These are phyloP conservation scores for Clarias magur DNA, from an alignment of 2,113 vertebrate genomes.

Conservation along the genomic window DNA sequence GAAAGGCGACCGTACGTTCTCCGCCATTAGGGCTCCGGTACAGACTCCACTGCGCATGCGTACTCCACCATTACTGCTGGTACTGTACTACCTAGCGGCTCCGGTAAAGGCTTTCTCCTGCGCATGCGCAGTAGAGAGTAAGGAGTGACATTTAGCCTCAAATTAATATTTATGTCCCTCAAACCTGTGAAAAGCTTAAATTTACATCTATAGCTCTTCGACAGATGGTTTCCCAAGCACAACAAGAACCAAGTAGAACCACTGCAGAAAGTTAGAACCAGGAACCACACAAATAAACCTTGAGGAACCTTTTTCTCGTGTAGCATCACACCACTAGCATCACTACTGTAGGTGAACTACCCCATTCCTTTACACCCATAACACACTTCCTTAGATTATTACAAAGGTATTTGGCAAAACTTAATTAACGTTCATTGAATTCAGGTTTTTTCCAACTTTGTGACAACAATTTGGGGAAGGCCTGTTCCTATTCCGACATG, in stretches of 20 bases:
- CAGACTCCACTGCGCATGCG: conserved; percentile 68
- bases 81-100: conserved; percentile 2
- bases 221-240: not conserved
- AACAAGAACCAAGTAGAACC: not conserved
- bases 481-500: too few relatives aligned
- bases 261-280: not conserved
- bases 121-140: not conserved
- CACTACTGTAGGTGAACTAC: too few relatives aligned
- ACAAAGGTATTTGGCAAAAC: too few relatives aligned
- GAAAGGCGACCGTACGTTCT: conserved; percentile 78
- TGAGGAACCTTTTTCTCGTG: not conserved
- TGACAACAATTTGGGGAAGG: too few relatives aligned
- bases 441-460: too few relatives aligned
- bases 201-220: not conserved
- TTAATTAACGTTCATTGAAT: too few relatives aligned
- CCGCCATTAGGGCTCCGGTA: conserved; percentile 77
- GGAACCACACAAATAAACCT: not conserved
- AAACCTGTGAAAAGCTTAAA: not conserved
- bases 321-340: not conserved
- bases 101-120: not conserved
- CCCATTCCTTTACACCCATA: too few relatives aligned
- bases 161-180: not conserved
- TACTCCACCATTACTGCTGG: conserved; percentile 21
- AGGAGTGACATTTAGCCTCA: not conserved
- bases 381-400: too few relatives aligned